Conservation (phyloP, 92 coral and sea anemone genomes). For the Siderastrea radians region DNA sequence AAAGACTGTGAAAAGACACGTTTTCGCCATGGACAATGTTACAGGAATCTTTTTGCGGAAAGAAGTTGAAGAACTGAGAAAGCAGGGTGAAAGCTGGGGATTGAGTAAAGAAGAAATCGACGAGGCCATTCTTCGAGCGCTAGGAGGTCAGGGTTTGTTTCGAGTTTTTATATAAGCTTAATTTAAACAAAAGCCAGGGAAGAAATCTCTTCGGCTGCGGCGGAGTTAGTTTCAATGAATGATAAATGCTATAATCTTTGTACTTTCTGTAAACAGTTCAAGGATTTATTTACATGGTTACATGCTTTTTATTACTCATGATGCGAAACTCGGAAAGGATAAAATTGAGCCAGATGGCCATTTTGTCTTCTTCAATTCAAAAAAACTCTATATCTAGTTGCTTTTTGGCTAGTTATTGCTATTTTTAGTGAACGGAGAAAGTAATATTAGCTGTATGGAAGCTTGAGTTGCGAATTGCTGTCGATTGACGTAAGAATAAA, state of each 20-base stretch:
- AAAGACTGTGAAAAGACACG: background rate
- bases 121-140: conserved; percentile 76
- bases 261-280: background rate
- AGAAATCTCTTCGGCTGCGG: background rate
- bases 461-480: background rate
- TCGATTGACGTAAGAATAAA: background rate
- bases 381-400: too few relatives aligned
- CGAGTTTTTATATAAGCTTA: background rate
- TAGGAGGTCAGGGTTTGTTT: conserved; percentile 69
- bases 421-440: background rate
- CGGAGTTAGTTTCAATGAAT: background rate
- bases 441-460: background rate
- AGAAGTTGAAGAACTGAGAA: conserved; percentile 83
- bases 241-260: background rate
- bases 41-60: conserved; percentile 60
- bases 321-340: too few relatives aligned
- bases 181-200: background rate
- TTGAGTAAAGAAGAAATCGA: conserved; percentile 82
- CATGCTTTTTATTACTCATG: too few relatives aligned
- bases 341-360: too few relatives aligned
- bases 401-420: background rate
- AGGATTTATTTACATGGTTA: too few relatives aligned
- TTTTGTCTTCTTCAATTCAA: too few relatives aligned
- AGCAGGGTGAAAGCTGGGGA: conserved; percentile 80
- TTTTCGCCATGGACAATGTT: conserved; percentile 22